phyloP scores from a whole-genome alignment of 2,797 vertebrate species.

The Sebastes iracundus region DNA sequence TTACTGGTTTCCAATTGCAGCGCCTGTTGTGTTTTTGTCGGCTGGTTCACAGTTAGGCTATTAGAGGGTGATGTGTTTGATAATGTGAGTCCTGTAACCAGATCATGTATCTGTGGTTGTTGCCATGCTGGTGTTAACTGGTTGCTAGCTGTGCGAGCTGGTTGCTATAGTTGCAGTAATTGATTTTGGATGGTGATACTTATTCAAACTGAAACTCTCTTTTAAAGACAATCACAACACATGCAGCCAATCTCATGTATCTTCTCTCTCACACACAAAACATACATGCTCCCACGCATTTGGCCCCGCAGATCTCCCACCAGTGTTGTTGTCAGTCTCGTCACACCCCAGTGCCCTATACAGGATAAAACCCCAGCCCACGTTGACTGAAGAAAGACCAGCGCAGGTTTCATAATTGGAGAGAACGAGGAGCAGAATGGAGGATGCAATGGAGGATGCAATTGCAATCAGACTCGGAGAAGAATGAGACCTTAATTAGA shows the following conservation, averaged over 20 bases:
- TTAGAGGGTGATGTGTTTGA: neutral
- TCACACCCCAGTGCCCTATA: conserved; percentile 53
- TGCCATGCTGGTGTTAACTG: neutral
- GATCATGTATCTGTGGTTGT: neutral
- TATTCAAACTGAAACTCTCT: conserved; percentile 8
- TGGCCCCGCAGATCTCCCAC: conserved; percentile 53
- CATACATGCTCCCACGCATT: conserved; percentile 55
- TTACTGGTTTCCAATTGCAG: neutral
- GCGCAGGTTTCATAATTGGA: conserved; percentile 68
- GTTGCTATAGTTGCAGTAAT: conserved; percentile 1
- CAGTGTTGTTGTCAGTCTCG: conserved; percentile 68
- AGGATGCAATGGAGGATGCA: conserved; percentile 43
- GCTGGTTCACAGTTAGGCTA: neutral
- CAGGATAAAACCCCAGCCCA: conserved; percentile 62
- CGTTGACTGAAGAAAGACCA: conserved; percentile 61
- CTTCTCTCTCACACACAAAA: conserved; percentile 17
- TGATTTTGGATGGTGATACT: neutral
- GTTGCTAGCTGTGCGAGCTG: neutral
- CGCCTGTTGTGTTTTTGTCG: neutral
- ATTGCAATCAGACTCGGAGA: conserved; percentile 61
- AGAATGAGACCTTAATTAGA: conserved; percentile 81
- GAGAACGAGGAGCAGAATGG: conserved; percentile 48
- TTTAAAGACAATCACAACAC: conserved; percentile 10
- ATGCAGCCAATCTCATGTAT: neutral
- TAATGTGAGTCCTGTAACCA: neutral